These are phyloP conservation scores for Gasterosteus aculeatus DNA, from an alignment of 2,113 vertebrate genomes.

Conservation along the genomic window DNA sequence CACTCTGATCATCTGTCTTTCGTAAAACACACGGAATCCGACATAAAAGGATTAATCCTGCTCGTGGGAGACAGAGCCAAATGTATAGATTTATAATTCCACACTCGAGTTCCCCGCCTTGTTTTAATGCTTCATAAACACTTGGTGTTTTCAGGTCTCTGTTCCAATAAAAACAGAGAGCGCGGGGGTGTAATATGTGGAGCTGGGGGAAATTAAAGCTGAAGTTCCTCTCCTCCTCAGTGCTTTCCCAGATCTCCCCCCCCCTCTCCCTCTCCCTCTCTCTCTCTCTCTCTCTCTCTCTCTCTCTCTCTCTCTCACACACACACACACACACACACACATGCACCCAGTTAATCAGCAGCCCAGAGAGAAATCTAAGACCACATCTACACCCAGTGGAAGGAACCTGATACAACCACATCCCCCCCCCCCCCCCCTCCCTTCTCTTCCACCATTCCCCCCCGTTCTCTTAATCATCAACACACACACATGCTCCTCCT, in stretches of 20 bases:
- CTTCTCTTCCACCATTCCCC: conserved; percentile 33
- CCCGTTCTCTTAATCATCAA: conserved; percentile 70
- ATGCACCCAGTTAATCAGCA: conserved; percentile 75
- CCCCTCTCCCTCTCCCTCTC: conserved; percentile 24
- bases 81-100: conserved; percentile 76
- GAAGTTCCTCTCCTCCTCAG: conserved; percentile 77
- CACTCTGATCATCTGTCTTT: conserved; percentile 59
- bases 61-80: conserved; percentile 56
- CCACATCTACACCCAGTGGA: conserved; percentile 84
- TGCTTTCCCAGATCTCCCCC: conserved; percentile 48
- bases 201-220: conserved; percentile 83
- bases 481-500: conserved; percentile 41
- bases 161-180: conserved; percentile 81
- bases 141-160: conserved; percentile 78
- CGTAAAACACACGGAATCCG: conserved; percentile 62
- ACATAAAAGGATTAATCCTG: conserved; percentile 67
- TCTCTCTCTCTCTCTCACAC: conserved; percentile 29
- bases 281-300: conserved; percentile 26
- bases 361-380: conserved; percentile 81
- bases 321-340: conserved; percentile 47
- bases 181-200: conserved; percentile 81
- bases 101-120: conserved; percentile 61
- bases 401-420: conserved; percentile 79
- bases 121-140: conserved; percentile 83
- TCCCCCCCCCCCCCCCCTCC: conserved; percentile 12